A percentile compares a stretch with the other conserved stretches of the same genome.
Conservation (phyloP, 2,888 invertebrate species). For the Synanthedon andrenaeformis region DNA sequence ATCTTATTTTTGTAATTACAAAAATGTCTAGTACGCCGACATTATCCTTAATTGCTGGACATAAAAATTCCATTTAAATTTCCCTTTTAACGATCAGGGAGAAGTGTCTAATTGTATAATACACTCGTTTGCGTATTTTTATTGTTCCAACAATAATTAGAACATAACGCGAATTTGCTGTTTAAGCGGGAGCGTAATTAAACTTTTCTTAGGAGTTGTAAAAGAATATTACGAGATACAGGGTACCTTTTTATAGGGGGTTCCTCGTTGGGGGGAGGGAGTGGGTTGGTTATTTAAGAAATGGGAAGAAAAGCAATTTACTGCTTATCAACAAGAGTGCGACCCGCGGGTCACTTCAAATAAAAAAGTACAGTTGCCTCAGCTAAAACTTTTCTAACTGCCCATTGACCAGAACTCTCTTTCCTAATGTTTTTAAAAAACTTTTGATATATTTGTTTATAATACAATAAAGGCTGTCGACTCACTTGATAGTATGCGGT, state of each 20-base stretch:
- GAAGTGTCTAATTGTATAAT: conserved; percentile 71
- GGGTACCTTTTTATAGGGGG: conserved; percentile 28
- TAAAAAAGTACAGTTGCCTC: conserved; percentile 36
- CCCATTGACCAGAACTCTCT: neutral
- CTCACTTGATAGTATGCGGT: no score
- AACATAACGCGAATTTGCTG: conserved; percentile 61
- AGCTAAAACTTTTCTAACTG: conserved; percentile 20
- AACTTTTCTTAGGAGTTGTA: conserved; percentile 52
- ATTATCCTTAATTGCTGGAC: conserved; percentile 71
- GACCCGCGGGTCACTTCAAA: conserved; percentile 43
- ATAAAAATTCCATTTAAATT: conserved; percentile 73
- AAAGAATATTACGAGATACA: conserved; percentile 52
- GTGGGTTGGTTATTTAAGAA: conserved; percentile 51
- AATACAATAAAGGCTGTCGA: no score
- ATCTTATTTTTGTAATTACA: conserved; percentile 72
- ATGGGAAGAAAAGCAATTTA: conserved; percentile 66
- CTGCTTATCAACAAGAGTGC: conserved; percentile 55
- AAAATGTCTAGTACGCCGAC: conserved; percentile 69
- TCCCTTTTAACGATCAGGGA: conserved; percentile 69
- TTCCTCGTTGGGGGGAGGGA: conserved; percentile 14
- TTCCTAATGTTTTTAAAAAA: neutral
- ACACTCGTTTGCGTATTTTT: conserved; percentile 72
- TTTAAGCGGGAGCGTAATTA: conserved; percentile 56
- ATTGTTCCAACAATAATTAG: conserved; percentile 69
- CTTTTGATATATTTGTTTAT: no score